phyloP scores from a whole-genome alignment of 2,888 invertebrate species.

The Heliconius erato region DNA sequence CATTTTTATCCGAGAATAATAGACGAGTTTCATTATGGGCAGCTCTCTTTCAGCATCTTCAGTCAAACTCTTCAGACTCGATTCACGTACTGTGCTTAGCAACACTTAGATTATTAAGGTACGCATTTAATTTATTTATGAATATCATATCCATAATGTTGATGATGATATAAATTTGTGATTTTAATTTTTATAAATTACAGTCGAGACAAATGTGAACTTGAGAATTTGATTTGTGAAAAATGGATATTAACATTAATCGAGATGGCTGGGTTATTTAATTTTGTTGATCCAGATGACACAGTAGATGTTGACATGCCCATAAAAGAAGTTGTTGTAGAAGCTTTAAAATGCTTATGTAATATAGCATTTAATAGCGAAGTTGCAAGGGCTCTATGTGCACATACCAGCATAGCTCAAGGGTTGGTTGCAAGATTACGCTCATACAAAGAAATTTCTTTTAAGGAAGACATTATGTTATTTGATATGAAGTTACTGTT shows the following conservation, averaged over 20 bases:
- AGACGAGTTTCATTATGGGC: constrained; percentile 87
- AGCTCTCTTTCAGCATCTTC: constrained; percentile 86
- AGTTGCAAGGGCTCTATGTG: constrained; percentile 75
- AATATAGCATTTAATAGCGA: constrained; percentile 93
- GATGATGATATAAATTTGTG: not conserved
- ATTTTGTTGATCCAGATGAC: constrained; percentile 72
- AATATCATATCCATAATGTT: not conserved
- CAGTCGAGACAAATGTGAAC: constrained; percentile 91
- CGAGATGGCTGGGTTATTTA: constrained; percentile 87
- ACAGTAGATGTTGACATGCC: constrained; percentile 68
- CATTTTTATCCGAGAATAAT: constrained; percentile 84
- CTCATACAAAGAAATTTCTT: constrained; percentile 87
- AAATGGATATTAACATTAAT: constrained; percentile 89
- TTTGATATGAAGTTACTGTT: constrained; percentile 96
- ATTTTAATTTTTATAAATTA: constrained; percentile 35
- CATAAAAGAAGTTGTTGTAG: constrained; percentile 87
- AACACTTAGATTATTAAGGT: constrained; percentile 89
- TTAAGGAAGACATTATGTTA: constrained; percentile 90
- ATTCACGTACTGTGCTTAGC: constrained; percentile 86
- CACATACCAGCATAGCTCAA: constrained; percentile 88
- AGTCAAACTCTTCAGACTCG: constrained; percentile 73
- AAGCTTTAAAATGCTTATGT: constrained; percentile 95
- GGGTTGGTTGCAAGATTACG: constrained; percentile 90
- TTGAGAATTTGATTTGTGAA: constrained; percentile 89
- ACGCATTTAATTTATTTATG: constrained; percentile 48